A percentile compares a stretch with the other conserved stretches of the same genome.
phyloP scores from a whole-genome alignment of 2,113 vertebrate genomes.

The Furnarius figulus region DNA sequence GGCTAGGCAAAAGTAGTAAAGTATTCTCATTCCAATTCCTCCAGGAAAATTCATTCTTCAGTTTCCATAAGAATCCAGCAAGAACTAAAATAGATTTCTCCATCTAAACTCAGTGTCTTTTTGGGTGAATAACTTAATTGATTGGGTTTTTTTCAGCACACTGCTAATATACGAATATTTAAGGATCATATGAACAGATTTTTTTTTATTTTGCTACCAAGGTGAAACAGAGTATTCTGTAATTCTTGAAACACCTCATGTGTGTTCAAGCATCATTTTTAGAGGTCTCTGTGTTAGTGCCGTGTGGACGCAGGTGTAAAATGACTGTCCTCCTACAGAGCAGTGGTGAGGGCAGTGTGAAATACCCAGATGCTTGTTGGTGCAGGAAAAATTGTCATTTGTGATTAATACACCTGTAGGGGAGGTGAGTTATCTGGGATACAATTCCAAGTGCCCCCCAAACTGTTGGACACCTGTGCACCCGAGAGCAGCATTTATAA shows the following conservation, averaged over 20 bases:
- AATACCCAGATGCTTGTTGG: background rate
- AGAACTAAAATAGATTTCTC: background rate
- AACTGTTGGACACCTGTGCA: background rate
- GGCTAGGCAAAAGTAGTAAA: background rate
- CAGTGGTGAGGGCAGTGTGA: background rate
- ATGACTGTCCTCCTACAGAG: background rate
- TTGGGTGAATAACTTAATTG: background rate
- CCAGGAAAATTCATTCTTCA: background rate
- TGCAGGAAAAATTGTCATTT: background rate
- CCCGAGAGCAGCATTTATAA: background rate
- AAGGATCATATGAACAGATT: background rate
- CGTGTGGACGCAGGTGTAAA: background rate
- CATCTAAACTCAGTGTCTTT: background rate
- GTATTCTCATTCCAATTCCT: background rate
- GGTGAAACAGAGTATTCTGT: background rate
- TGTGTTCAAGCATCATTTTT: background rate
- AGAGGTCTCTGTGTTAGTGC: background rate
- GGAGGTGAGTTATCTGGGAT: background rate
- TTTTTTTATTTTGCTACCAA: background rate
- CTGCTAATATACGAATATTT: background rate
- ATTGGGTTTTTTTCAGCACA: background rate
- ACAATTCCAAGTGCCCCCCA: background rate
- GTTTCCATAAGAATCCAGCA: background rate
- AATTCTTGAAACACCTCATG: background rate
- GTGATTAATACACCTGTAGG: background rate